Evolutionary conservation across 1,140 invertebrate species (phyloP).

Genomic region (Eupeodes corollae): DNA sequence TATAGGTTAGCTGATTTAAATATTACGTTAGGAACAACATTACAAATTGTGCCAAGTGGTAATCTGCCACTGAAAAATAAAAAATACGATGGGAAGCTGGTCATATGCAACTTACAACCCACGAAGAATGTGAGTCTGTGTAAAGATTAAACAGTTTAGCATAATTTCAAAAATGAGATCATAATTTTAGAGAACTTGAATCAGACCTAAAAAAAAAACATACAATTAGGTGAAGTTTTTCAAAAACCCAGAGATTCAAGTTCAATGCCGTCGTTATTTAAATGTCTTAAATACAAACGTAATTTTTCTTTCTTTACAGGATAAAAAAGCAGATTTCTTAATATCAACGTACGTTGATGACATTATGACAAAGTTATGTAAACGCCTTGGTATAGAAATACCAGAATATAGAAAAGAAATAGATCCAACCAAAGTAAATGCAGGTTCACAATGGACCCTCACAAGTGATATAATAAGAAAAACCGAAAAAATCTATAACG

Average conservation of each 20-base stretch:
- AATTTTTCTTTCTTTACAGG: conserved; percentile 45
- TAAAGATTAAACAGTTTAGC: not conserved
- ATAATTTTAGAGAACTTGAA: too few species aligned
- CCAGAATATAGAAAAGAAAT: conserved; percentile 51
- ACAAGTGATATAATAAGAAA: conserved; percentile 20
- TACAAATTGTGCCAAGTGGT: conserved; percentile 95
- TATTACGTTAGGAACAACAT: conserved; percentile 87
- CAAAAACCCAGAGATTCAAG: too few species aligned
- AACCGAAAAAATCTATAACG: conserved; percentile 19
- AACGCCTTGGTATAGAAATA: conserved; percentile 58
- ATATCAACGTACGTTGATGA: conserved; percentile 85
- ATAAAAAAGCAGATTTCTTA: conserved; percentile 81
- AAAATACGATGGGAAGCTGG: conserved; percentile 78
- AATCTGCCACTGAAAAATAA: conserved; percentile 83
- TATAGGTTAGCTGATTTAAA: conserved; percentile 81
- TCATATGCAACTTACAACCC: conserved; percentile 92
- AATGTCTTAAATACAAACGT: not conserved
- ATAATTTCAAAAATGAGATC: too few species aligned
- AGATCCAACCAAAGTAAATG: conserved; percentile 54
- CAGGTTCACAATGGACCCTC: conserved; percentile 52
- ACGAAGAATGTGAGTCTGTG: conserved; percentile 86
- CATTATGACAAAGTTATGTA: conserved; percentile 65
- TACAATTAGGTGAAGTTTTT: not conserved
- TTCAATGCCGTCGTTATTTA: too few species aligned
- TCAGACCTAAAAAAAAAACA: too few species aligned